These are phyloP conservation scores for Lagocephalus sceleratus DNA, from an alignment of 2,797 vertebrate species.

Conservation along the genomic window DNA sequence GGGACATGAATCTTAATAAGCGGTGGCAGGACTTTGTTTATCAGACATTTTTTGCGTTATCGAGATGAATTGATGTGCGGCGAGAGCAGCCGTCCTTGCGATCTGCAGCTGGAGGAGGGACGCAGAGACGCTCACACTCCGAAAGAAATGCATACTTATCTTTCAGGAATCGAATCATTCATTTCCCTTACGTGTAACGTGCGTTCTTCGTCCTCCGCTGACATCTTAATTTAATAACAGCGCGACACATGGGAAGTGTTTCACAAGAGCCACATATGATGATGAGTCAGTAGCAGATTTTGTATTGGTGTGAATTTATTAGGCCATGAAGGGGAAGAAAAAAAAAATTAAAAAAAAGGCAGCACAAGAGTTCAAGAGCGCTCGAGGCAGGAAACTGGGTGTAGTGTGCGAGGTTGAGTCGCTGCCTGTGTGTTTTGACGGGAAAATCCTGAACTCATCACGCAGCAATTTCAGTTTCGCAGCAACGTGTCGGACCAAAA, in stretches of 20 bases:
- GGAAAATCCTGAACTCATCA: slow-evolving; percentile 13
- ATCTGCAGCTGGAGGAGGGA: slow-evolving; percentile 36
- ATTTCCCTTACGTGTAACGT: slow-evolving; percentile 23
- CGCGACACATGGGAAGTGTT: slow-evolving; percentile 63
- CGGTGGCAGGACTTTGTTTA: slow-evolving; percentile 43
- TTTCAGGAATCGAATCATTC: slow-evolving; percentile 24
- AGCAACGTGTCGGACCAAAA: slow-evolving; percentile 8
- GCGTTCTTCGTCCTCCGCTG: slow-evolving; percentile 12
- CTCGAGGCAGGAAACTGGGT: slow-evolving; percentile 8
- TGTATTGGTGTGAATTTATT: slow-evolving; percentile 17
- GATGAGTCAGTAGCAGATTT: slow-evolving; percentile 13
- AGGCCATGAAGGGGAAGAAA: no score
- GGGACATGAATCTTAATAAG: slow-evolving; percentile 56
- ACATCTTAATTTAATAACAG: slow-evolving; percentile 64
- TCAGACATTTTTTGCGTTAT: slow-evolving; percentile 49
- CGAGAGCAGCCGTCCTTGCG: slow-evolving; percentile 43
- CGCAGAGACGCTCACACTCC: slow-evolving; percentile 9
- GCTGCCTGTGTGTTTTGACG: slow-evolving; percentile 70
- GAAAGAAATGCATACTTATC: slow-evolving; percentile 12
- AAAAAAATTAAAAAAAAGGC: slow-evolving; percentile 3
- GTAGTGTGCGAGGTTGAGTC: slow-evolving; percentile 55
- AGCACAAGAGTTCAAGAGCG: slow-evolving; percentile 12
- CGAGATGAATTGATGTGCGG: slow-evolving; percentile 50
- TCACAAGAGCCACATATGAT: slow-evolving; percentile 21
- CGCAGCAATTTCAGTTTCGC: slow-evolving; percentile 3